A percentile compares a stretch with the other conserved stretches of the same genome.
phyloP scores from a whole-genome alignment of 2,113 vertebrate genomes.

The Lucifuga dentata region DNA sequence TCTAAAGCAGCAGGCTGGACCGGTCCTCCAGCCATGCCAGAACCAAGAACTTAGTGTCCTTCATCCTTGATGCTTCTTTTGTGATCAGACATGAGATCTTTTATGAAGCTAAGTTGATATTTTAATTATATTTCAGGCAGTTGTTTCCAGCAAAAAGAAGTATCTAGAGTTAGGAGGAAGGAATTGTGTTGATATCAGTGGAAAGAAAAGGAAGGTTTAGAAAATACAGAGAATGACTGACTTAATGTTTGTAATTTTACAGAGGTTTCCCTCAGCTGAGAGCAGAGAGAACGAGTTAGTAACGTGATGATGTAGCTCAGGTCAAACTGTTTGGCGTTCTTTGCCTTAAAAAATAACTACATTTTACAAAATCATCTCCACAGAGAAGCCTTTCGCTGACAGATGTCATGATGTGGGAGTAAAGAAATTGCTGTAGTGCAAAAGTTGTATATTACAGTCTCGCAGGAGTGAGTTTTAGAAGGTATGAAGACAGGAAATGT shows the following conservation, averaged over 20 bases:
- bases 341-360: conserved; percentile 27
- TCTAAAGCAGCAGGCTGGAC: conserved; percentile 77
- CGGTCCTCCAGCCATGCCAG: neutral
- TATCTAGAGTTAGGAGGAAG: conserved; percentile 43
- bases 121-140: conserved; percentile 6
- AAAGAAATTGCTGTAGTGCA: neutral
- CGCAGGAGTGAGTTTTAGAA: conserved; percentile 1
- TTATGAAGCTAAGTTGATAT: conserved; percentile 33
- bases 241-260: conserved; percentile 11
- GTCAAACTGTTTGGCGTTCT: neutral
- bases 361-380: neutral
- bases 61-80: conserved; percentile 30
- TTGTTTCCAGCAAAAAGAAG: conserved; percentile 18
- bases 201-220: conserved; percentile 47
- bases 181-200: conserved; percentile 10
- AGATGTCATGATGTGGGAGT: neutral
- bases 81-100: conserved; percentile 24
- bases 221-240: neutral
- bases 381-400: conserved; percentile 16
- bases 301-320: neutral
- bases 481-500: conserved; percentile 7
- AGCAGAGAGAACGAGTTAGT: neutral
- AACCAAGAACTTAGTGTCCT: conserved; percentile 22
- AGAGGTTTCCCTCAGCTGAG: no score
- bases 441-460: conserved; percentile 9